Conservation (phyloP, 2,797 vertebrate genomes). For the Gambelia wislizenii region DNA sequence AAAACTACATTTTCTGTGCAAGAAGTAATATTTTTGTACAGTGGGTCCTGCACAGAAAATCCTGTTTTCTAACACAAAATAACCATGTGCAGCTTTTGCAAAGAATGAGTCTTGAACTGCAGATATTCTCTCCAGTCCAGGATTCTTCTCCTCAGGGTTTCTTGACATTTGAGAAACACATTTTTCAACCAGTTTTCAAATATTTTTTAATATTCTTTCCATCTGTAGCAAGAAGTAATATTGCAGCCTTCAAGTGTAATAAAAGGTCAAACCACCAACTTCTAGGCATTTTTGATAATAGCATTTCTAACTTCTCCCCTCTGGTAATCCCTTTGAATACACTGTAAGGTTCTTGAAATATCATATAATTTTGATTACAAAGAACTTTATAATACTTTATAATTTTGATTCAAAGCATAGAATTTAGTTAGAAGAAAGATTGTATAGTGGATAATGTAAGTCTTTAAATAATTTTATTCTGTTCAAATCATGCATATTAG, state of each 20-base stretch:
- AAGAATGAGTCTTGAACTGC: too few species aligned
- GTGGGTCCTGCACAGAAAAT: too few species aligned
- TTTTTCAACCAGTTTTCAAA: too few species aligned
- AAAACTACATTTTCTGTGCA: too few species aligned
- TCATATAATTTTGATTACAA: neutral
- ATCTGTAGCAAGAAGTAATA: neutral
- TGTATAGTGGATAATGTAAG: rapidly evolving
- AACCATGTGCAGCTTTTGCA: too few species aligned
- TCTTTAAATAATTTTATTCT: neutral
- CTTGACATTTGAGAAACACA: too few species aligned
- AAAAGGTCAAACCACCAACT: neutral
- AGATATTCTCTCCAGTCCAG: too few species aligned
- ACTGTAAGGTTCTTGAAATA: neutral
- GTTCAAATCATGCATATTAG: neutral
- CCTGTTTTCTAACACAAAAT: too few species aligned
- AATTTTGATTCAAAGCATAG: neutral
- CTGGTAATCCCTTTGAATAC: neutral
- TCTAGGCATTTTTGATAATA: neutral
- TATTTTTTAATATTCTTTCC: too few species aligned
- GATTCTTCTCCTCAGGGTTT: too few species aligned
- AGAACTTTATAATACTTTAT: neutral
- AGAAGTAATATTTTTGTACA: too few species aligned
- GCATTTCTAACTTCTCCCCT: neutral
- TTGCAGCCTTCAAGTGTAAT: neutral
- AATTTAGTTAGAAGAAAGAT: neutral